These are phyloP conservation scores for Catharus minimus DNA, from an alignment of 2,113 vertebrate genomes.

Conservation along the genomic window DNA sequence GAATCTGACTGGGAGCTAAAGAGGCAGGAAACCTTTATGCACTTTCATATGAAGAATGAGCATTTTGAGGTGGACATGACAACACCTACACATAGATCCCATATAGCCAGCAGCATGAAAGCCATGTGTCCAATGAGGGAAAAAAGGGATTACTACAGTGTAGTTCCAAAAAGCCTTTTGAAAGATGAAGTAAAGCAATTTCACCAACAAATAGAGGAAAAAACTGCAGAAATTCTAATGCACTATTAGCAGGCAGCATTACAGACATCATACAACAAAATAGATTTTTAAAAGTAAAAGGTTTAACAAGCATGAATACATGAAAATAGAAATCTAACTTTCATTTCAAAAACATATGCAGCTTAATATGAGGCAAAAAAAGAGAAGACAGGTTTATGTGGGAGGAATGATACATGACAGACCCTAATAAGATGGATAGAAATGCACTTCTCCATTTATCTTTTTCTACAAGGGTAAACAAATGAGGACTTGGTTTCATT, in stretches of 20 bases:
- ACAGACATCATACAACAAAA: background rate
- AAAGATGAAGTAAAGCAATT: background rate
- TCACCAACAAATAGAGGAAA: background rate
- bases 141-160: background rate
- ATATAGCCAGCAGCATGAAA: background rate
- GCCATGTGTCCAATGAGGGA: background rate
- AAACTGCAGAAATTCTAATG: background rate
- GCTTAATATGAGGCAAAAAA: background rate
- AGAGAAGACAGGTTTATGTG: background rate
- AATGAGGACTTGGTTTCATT: background rate
- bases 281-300: background rate
- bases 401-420: background rate
- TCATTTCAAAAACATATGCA: background rate
- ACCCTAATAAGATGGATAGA: background rate
- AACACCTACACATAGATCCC: background rate
- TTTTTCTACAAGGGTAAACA: background rate
- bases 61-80: background rate
- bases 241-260: background rate
- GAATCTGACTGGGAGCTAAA: background rate
- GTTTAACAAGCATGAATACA: background rate
- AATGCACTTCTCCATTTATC: background rate
- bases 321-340: background rate
- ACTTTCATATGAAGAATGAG: background rate
- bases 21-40: background rate
- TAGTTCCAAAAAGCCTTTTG: background rate